Evolutionary conservation across 2,113 vertebrate genomes (phyloP), one percentile per base, ranked within the genome.

Genomic region (Micromys minutus): DNA sequence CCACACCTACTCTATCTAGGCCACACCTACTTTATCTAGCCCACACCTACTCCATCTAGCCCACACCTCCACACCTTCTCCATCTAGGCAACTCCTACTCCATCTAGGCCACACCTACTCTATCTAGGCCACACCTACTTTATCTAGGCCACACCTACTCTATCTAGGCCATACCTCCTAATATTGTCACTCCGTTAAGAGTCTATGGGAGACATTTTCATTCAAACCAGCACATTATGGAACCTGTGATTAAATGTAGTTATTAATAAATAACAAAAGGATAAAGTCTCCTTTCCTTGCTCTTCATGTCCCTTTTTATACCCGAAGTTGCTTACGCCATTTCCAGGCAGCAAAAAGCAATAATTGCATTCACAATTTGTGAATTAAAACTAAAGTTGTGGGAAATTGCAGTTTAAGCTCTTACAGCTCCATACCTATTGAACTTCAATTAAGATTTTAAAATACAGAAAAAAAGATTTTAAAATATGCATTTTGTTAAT

Each of bases 391-490:
- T 96, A 97, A 15, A 95, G 94, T 97, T 95, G 96, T 97, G 95
- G 79, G 85, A 97, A 98, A 97, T 97, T 97, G 94, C 95, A 96
- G 94, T 94, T 97, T 97, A 96, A 95, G 95, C 95, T 97, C 94
- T 88, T 97, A 94, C 89, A 94, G 88, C 92, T 95, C 65, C n/a
- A 92, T 89, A 95, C 72, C 29, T 87, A 97, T 89, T 96, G 95
- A 97, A 90, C 96, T 80, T 97, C 90, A 95, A 97, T 97, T 95
- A 97, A 97, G 92, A 92, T 97, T 98, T n/a, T 97, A 97, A 96
- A 97, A 97, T 96, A n/a, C n/a, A n/a, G n/a, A n/a, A n/a, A n/a
- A n/a, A n/a, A 97, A 97, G 92, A 92, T 97, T 98, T n/a, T 97
- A 97, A 96, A 97, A 97, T 96, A 96, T 84, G 76, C 95, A 95